Evolutionary conservation across 2,888 invertebrate genomes (phyloP), one percentile per base, ranked within the genome.

Genomic region (Phymatocera aterrima): DNA sequence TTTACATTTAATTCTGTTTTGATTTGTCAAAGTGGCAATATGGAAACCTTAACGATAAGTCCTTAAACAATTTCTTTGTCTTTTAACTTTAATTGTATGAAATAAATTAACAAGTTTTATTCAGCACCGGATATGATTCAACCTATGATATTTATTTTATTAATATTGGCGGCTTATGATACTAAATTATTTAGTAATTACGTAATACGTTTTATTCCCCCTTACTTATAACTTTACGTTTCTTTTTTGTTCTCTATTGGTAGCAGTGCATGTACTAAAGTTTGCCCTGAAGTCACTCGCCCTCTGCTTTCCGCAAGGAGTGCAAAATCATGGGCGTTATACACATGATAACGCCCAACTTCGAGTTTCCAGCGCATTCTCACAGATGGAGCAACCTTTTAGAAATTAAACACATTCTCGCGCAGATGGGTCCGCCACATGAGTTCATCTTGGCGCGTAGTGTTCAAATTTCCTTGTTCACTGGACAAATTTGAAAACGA

Each of bases 11-110:
- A 72, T 48, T 75, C 54, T 75, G 75, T 75, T 75, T 75, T 75
- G 57, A 57, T 75, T 75, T 60, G 75, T 75, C 75, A 75, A 57
- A 75, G 75, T 75, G 75, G 75, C 75, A 75, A 75, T 75, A 75
- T 75, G 75, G 75, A 75, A 43, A 75, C 75, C 24, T 40, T 24
- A n/a, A 12, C 37, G 40, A 24, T 57, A 21, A 40, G 60, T 51
- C 6, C 34, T 34, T 8, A 10, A 15, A n/a, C 12, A 18, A 51
- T 72, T 21, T n/a, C 34, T 1, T 28, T 18, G n/a, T 3, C 28
- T 51, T 1, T 28, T 18, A 28, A 12, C 28, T 15, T 10, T 15
- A n/a, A 4, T 37, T n/a, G n/a, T 31, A 34, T n/a, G 34, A 72
- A 18, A 12, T 34, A 51, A 51, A 31, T 6, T 46, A 3, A 21